phyloP scores from a whole-genome alignment of 2,797 vertebrate genomes.

The Eulemur rubriventer region DNA sequence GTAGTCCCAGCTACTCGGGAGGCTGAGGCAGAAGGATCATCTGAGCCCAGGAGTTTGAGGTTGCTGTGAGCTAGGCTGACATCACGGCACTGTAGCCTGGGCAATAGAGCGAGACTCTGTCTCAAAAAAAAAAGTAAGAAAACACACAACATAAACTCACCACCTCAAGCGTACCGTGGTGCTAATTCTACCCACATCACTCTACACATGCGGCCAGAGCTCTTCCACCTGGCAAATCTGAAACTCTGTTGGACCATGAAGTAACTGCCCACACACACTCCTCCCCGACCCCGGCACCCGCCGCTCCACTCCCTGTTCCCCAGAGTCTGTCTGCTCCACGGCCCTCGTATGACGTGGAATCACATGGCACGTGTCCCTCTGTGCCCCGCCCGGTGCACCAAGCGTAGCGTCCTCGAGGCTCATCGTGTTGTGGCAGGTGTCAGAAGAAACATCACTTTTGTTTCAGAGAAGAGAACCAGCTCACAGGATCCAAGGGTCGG shows the following conservation, averaged over 20 bases:
- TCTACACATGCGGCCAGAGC: background rate
- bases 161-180: background rate
- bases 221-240: background rate
- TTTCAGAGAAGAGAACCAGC: background rate
- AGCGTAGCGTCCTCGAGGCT: background rate
- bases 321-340: background rate
- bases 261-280: background rate
- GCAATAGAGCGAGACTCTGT: no score
- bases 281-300: background rate
- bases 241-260: background rate
- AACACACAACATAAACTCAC: background rate
- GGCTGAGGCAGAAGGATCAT: no score
- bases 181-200: background rate
- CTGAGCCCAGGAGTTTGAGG: no score
- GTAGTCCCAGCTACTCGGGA: no score
- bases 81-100: fast-evolving
- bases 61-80: no score
- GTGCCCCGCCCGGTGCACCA: background rate
- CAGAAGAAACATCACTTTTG: no score
- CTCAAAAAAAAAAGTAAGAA: no score
- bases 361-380: background rate
- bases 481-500: fast-evolving
- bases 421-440: no score
- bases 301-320: background rate
- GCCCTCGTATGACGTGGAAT: background rate